Evolutionary conservation across 1,140 invertebrate species (phyloP), one percentile per base, ranked within the genome.

Genomic region (Heliconius hewitsoni): DNA sequence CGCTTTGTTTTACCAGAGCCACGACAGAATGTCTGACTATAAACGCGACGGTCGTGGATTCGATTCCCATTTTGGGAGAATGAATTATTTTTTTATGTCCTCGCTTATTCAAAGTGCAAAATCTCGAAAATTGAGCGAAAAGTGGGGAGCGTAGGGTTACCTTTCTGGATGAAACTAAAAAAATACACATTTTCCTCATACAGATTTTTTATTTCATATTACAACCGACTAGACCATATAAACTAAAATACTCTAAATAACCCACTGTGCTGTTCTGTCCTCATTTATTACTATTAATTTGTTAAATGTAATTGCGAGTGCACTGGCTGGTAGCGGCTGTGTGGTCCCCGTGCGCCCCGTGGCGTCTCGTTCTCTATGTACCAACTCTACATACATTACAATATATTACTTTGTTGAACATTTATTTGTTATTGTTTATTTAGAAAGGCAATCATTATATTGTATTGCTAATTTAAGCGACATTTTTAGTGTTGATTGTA

Each of bases 261-360:
- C 55, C 55, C 23, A 57, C 55, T 23, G n/a, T 23, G 55, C 55
- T 23, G n/a, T 1, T n/a, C 19, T 57, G 50, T 57, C 55, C n/a
- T 11, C 55, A 57, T 57, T 57, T 57, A 23, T 57, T 57, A 57
- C 55, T 57, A 57, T 57, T 57, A 57, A 57, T 57, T 57, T 57
- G 55, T 57, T 23, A 23, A 23, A 23, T 57, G 55, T 23, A 57
- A 57, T 57, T 57, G 55, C 55, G 9, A 57, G 19, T 57, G n/a
- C 55, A 23, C 55, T 57, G 55, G 55, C 55, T 57, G 55, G 55
- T 57, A 57, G 55, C 55, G 8, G 9, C 55, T 57, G 55, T 57
- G 55, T 57, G 55, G 55, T 57, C 55, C 55, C n/a, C n/a, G n/a
- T n/a, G n/a, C 55, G 55, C 55, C 55, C 55, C 55, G 55, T 57